Evolutionary conservation across 2,888 invertebrate genomes (phyloP), one percentile per base, ranked within the genome.

Genomic region (Agapostemon virescens): DNA sequence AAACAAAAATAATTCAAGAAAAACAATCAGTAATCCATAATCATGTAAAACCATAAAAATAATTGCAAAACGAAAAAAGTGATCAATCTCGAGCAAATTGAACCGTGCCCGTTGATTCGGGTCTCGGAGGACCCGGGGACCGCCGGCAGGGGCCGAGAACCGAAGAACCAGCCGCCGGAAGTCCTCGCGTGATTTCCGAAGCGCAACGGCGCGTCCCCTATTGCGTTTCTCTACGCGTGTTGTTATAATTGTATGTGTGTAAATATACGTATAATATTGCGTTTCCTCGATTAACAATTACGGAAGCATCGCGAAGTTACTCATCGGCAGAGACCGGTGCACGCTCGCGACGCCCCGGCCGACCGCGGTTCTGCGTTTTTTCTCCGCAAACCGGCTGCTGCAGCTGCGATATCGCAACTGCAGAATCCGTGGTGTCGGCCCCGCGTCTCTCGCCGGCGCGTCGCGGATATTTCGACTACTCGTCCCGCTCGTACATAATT

Each of bases 251-350:
- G 15, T 69, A 33, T 81, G 64, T 33, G 61, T 81, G 71, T 55
- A 68, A 64, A 75, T 81, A 80, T 81, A 74, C 45, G 72, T 68
- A 72, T 77, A 72, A 71, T 82, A 74, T 81, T 84, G 84, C 71
- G 77, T 77, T 67, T 69, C 64, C 36, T 72, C 75, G 74, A 72
- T 76, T 75, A 80, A 80, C 80, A 67, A 77, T 79, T 74, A 79
- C 77, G 82, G 85, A 85, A 87, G 83, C 81, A 83, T 80, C 58
- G 80, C 49, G 58, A 79, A 80, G 38, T 73, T 70, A 79, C 33
- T 72, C 52, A 23, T 26, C 74, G 74, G 70, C 66, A 33, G 26
- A 30, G 55, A 69, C 23, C 45, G 58, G 33, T 49, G 36, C 45
- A 30, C 61, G 11, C 26, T 20, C 1, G 30, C 58, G 58, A 30